Evolutionary conservation across 2,888 invertebrate species (phyloP), one percentile per base, ranked within the genome.

Genomic region (Acronicta psi): DNA sequence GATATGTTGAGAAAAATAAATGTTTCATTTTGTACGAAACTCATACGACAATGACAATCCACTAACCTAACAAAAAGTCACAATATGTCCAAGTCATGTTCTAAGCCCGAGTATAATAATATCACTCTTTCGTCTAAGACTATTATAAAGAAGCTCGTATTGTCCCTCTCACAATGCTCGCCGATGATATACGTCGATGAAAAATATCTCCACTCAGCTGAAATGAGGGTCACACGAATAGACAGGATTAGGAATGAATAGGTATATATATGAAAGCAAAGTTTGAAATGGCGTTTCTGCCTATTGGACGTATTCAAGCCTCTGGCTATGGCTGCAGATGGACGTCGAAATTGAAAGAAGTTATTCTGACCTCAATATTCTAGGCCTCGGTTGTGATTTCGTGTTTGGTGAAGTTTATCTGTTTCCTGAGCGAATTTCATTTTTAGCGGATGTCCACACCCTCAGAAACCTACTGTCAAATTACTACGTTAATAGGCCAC

Each of bases 211-310:
- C 81, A 76, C 84, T 85, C 83, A 77, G 73, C 73, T 68, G 74
- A 81, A 85, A 83, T 81, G 85, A 83, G 85, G 84, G 84, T 81
- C 81, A 79, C 81, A 74, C 77, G 79, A 81, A 80, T 77, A 76
- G 79, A 80, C 76, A 79, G 80, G 80, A 83, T 81, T 82, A 81
- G 69, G 75, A 80, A 82, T 80, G 80, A 81, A 82, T 81, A 76
- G 72, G 66, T 77, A 74, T 59, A 53, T 73, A 73, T 65, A 73
- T 74, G 72, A 72, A 73, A 75, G 64, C 69, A 64, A 69, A 68
- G 57, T 73, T 77, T 75, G 65, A 77, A 75, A 77, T 71, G 59
- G 66, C 59, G 57, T 58, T 64, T 71, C 67, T 59, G 56, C 52
- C 60, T 71, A 54, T 61, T 73, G 59, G 40, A 58, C 68, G 61